phyloP scores from a whole-genome alignment of 2,797 vertebrate species.

The Neostethus bicornis region DNA sequence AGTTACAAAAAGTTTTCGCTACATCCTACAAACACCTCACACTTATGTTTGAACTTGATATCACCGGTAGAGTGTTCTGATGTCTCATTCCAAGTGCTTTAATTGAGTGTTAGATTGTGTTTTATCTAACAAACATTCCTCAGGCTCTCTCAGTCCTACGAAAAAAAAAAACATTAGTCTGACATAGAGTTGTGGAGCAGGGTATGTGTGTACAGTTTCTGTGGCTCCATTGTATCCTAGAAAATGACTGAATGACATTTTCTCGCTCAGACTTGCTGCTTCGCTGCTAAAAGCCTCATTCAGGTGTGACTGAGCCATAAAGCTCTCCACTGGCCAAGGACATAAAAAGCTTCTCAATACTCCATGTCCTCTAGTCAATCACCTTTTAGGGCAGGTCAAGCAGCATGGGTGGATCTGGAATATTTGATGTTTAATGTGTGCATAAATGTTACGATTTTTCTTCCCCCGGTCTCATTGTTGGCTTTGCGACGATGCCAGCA shows the following conservation, averaged over 20 bases:
- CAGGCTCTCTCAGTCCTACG: too few relatives aligned
- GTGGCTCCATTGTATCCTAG: background rate
- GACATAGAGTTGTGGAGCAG: background rate
- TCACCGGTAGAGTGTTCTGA: too few relatives aligned
- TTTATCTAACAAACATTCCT: too few relatives aligned
- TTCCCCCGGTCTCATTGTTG: background rate
- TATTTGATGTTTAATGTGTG: slow-evolving; percentile 5
- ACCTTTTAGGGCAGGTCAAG: background rate
- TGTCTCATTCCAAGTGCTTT: background rate
- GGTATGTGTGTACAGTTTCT: background rate
- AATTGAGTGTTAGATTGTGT: background rate
- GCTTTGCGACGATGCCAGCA: background rate
- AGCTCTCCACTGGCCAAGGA: background rate
- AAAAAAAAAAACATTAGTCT: too few relatives aligned
- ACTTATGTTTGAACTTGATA: background rate
- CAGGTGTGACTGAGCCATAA: slow-evolving; percentile 23
- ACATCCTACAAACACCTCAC: background rate
- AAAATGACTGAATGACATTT: background rate
- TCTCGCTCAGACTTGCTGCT: background rate
- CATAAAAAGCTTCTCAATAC: slow-evolving; percentile 1
- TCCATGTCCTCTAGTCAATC: background rate
- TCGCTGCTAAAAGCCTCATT: slow-evolving; percentile 23
- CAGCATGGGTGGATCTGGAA: background rate
- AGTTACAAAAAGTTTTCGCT: background rate
- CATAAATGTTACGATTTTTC: background rate